Evolutionary conservation across 1,140 invertebrate species (phyloP).

Genomic region (Drosophila lacteicornis): DNA sequence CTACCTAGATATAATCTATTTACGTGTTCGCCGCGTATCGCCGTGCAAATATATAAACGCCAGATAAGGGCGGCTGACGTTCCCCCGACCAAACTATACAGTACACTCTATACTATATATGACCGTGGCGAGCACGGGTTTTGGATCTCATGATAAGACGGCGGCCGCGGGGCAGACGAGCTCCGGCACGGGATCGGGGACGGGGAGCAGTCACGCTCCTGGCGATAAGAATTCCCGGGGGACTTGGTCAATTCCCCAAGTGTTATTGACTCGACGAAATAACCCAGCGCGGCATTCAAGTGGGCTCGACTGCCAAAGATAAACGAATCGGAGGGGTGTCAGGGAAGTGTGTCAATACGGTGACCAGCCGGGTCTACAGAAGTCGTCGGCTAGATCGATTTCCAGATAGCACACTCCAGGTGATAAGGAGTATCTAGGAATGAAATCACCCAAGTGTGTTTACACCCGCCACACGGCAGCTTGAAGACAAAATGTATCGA

Average conservation of each 20-base stretch:
- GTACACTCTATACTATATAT: conserved; percentile 10
- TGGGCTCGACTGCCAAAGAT: conserved; percentile 70
- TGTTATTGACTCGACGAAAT: conserved; percentile 69
- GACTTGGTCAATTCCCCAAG: conserved; percentile 74
- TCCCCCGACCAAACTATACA: neutral
- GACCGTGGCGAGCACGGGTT: conserved; percentile 66
- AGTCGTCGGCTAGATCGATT: conserved; percentile 23
- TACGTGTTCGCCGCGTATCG: conserved; percentile 18
- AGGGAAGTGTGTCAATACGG: conserved; percentile 23
- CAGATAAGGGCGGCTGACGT: conserved; percentile 28
- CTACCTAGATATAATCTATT: conserved; percentile 74
- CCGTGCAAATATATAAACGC: conserved; percentile 3
- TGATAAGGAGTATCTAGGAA: conserved; percentile 14
- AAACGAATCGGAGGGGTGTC: conserved; percentile 18
- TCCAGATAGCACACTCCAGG: conserved; percentile 7
- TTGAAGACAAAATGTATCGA: conserved; percentile 5
- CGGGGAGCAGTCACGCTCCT: conserved; percentile 43
- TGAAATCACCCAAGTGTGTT: neutral
- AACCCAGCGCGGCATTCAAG: conserved; percentile 39
- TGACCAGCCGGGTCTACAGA: conserved; percentile 39
- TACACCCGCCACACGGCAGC: neutral
- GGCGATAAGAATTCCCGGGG: conserved; percentile 42
- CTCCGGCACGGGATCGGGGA: neutral
- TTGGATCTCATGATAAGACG: conserved; percentile 77
- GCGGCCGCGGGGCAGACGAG: conserved; percentile 8